Evolutionary conservation across 2,113 vertebrate species (phyloP), one percentile per base, ranked within the genome.

Genomic region (Harpagus bidentatus): DNA sequence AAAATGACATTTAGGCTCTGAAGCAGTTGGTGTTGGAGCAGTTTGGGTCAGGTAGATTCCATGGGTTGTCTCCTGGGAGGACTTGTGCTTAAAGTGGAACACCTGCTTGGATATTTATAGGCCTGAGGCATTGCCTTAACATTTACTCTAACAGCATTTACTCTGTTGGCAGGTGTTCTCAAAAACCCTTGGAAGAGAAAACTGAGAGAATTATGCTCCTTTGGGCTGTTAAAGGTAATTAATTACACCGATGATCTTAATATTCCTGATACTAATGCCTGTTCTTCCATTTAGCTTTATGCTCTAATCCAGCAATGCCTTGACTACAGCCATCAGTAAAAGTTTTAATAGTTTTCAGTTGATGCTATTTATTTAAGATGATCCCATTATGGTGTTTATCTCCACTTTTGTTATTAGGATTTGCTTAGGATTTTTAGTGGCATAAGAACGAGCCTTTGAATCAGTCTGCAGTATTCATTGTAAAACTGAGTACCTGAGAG

Each of bases 161-260:
- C 38, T 91, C 66, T 82, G 26, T 73, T 92, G 28, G 9, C 61
- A 99, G 98, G 98, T 92, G 97, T 98, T 89, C 92, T 99, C 82
- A 98, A 99, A 96, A 99, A 93, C 95, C 97, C 47, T 96, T 98
- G 81, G 98, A 98, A 97, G 98, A 99, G 95, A 99, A 98, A 97
- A 98, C 97, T 4, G 98, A 98, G 43, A 98, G 98, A 89, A 98
- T 97, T 98, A 98, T 71, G 95, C 95, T 95, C 97, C 98, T 79
- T 98, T 98, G 23, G 97, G 97, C 11, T 97, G 95, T n/a, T 99
- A 98, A 96, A 98, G 95, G 66, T 98, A 84, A 98, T 99, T 88
- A 98, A 99, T 98, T 99, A 99, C 86, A 97, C 98, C 95, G 98
- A 98, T 72, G 98, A 98, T 96, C 95, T 98, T 83, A 98, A 98